These are phyloP conservation scores for Pinctada fucata DNA, from an alignment of 2,888 invertebrate genomes.

Conservation along the genomic window DNA sequence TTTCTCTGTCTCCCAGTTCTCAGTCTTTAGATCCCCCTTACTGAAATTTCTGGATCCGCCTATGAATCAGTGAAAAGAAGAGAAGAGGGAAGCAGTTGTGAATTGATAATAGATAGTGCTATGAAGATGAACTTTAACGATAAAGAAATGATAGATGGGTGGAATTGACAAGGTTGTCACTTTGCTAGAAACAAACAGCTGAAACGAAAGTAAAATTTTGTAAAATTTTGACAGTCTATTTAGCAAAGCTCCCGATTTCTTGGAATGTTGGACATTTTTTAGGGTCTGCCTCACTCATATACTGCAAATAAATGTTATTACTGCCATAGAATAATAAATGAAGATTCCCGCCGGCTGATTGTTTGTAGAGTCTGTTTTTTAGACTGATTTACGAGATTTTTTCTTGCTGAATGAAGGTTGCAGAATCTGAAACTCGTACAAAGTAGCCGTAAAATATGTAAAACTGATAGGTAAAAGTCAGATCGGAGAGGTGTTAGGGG, in stretches of 20 bases:
- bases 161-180: slow-evolving; percentile 20
- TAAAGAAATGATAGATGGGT: slow-evolving; percentile 20
- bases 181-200: slow-evolving; percentile 28
- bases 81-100: slow-evolving; percentile 10
- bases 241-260: slow-evolving; percentile 27
- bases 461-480: not conserved
- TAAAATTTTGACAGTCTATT: slow-evolving; percentile 44
- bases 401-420: not conserved
- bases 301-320: slow-evolving; percentile 29
- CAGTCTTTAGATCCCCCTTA: not conserved
- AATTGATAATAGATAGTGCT: not conserved
- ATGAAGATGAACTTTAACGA: slow-evolving; percentile 19
- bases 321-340: slow-evolving; percentile 19
- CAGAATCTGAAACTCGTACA: not conserved
- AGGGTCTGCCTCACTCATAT: not conserved
- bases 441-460: not conserved
- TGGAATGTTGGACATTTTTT: slow-evolving; percentile 25
- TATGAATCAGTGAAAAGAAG: not conserved
- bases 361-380: not conserved
- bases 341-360: not conserved
- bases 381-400: not conserved
- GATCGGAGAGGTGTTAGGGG: too few species aligned
- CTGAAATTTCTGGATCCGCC: not conserved
- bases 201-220: slow-evolving; percentile 33
- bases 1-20: not conserved